Evolutionary conservation across 2,888 invertebrate species (phyloP).

Genomic region (Oligia strigilis): DNA sequence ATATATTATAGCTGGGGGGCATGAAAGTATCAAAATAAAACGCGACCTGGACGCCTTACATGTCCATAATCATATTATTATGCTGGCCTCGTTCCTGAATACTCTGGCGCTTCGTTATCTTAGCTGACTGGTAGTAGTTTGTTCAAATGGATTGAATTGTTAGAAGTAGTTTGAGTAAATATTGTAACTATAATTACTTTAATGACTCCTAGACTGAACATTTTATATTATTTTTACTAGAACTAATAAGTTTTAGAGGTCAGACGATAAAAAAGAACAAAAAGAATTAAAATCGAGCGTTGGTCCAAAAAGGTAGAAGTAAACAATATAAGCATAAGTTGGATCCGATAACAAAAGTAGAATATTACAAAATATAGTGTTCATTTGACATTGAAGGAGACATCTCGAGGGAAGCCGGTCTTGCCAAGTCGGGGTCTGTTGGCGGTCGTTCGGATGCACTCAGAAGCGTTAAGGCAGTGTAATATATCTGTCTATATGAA

Average conservation of each 20-base stretch:
- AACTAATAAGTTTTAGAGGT: conserved; percentile 18
- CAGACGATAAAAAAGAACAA: conserved; percentile 17
- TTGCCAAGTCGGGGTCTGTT: conserved; percentile 36
- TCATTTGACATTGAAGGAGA: conserved; percentile 46
- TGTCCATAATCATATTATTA: conserved; percentile 62
- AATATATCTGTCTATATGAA: conserved; percentile 16
- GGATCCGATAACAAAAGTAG: conserved; percentile 24
- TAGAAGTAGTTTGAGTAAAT: conserved; percentile 47
- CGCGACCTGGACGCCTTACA: conserved; percentile 66
- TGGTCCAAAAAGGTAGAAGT: conserved; percentile 3
- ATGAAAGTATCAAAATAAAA: conserved; percentile 79
- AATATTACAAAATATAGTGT: conserved; percentile 24
- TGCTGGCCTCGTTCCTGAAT: conserved; percentile 61
- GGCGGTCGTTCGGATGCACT: conserved; percentile 32
- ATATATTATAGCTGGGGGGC: conserved; percentile 76
- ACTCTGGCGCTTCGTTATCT: conserved; percentile 69
- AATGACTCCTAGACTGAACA: conserved; percentile 10
- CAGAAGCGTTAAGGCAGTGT: conserved; percentile 25
- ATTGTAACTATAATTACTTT: conserved; percentile 34
- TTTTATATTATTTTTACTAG: conserved; percentile 5
- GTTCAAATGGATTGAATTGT: conserved; percentile 61
- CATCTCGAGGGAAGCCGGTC: conserved; percentile 58
- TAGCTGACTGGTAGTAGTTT: conserved; percentile 62
- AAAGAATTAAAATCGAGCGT: not conserved
- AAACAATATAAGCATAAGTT: conserved; percentile 17